Base-by-base conservation (phyloP, 2,888 invertebrate species). In the Plemyria rubiginata region DNA sequence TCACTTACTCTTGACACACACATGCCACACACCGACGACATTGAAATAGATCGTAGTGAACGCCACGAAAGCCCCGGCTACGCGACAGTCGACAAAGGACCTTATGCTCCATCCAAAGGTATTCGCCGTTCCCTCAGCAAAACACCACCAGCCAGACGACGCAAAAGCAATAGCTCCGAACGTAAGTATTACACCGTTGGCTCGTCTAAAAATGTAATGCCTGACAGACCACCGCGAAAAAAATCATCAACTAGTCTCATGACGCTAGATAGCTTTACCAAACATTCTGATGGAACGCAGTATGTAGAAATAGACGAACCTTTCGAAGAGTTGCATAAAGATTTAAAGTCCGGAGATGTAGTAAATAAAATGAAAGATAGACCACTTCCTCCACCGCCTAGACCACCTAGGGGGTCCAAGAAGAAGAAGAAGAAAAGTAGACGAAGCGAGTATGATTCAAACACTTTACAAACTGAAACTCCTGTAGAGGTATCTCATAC, bases 311-410 rank as follows among this genome's bases (percentile, higher is more conserved):
- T 95, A 55, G 94, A 94, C 56, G 93, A 93, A 67, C 89, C 91
- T 2, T 93, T 94, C 68, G 94, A 94, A 75, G 94, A 94, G 63
- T 80, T 88, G 67, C 93, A 94, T 53, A 94, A 94, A 73, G 94
- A 95, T 76, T 86, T 97, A 51, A 94, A 96, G 66, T 96, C 96
- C 16, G 96, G 96, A 8, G 96, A 95, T 66, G 93, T 97, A 48
- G 93, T 97, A 2, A 96, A 94, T 75, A 97, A 96, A 90, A 97
- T 98, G 95, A 96, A 96, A 86, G 95, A 96, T 72, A 94, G 98
- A 67, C 98, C 98, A 0, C 85, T 98, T 69, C 98, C 98, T 0
- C 95, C 98, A 4, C 98, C 98, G 0, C 98, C 98, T 1, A 92
- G 97, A 62, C 97, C 97, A 41, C 97, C 97, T 0, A 94, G 97